Conservation (phyloP, 2,888 invertebrate genomes). For the Sesia apiformis region DNA sequence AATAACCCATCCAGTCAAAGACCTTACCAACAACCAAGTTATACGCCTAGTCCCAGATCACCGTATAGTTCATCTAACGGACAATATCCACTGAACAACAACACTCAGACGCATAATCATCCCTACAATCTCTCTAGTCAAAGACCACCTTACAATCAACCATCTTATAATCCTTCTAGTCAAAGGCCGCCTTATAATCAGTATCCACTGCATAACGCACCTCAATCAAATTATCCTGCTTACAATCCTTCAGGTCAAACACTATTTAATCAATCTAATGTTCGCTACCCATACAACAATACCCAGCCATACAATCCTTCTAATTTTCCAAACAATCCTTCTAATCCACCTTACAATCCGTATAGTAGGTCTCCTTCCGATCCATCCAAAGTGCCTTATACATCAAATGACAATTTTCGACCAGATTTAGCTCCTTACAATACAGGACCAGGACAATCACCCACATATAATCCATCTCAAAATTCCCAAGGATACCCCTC, state of each 20-base stretch:
- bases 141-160: slow-evolving; percentile 1
- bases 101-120: background rate
- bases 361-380: background rate
- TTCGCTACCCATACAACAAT: background rate
- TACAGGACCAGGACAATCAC: background rate
- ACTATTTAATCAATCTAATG: background rate
- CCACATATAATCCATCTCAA: slow-evolving; percentile 2
- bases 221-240: background rate
- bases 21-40: slow-evolving; percentile 1
- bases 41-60: slow-evolving; percentile 1
- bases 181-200: slow-evolving; percentile 1
- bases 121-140: slow-evolving; percentile 3
- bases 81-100: background rate
- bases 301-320: background rate
- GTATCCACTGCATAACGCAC: background rate
- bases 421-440: background rate
- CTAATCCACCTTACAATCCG: background rate
- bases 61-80: background rate
- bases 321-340: background rate
- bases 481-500: slow-evolving; percentile 6
- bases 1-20: background rate
- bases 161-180: slow-evolving; percentile 1
- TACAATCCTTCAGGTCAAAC: background rate
- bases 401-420: background rate
- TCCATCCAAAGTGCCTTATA: no score